These are phyloP conservation scores for Noctilio leporinus DNA, from an alignment of 2,113 vertebrate genomes.

Conservation along the genomic window DNA sequence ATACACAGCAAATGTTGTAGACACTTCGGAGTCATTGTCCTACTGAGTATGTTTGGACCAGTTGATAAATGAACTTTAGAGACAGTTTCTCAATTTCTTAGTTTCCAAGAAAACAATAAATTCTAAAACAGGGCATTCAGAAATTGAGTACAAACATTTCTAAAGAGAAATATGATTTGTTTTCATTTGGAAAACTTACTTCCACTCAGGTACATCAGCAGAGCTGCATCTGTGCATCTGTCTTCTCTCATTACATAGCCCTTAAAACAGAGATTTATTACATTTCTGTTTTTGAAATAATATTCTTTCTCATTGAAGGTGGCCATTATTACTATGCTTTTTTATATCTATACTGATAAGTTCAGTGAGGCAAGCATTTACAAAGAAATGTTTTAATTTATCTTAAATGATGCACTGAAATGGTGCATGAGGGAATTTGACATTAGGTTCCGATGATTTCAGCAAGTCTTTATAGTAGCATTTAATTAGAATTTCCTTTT, in stretches of 20 bases:
- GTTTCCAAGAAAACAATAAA: slow-evolving; percentile 57
- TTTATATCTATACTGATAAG: slow-evolving; percentile 77
- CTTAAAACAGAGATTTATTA: slow-evolving; percentile 79
- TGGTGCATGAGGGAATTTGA: slow-evolving; percentile 68
- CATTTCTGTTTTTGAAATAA: slow-evolving; percentile 77
- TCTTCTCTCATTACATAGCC: slow-evolving; percentile 55
- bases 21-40: slow-evolving; percentile 27
- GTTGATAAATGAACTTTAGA: slow-evolving; percentile 57
- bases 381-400: slow-evolving; percentile 76
- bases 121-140: slow-evolving; percentile 59
- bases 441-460: slow-evolving; percentile 60
- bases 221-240: slow-evolving; percentile 67
- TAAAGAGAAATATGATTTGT: slow-evolving; percentile 73
- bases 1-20: slow-evolving; percentile 14
- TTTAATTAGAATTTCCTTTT: slow-evolving; percentile 52
- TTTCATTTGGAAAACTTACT: slow-evolving; percentile 76
- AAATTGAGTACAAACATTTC: slow-evolving; percentile 64
- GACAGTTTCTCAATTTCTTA: slow-evolving; percentile 54
- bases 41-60: slow-evolving; percentile 25
- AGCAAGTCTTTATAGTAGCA: slow-evolving; percentile 65
- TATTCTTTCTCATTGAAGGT: slow-evolving; percentile 76
- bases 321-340: slow-evolving; percentile 70
- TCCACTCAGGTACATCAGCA: slow-evolving; percentile 66
- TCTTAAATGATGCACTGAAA: slow-evolving; percentile 73
- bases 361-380: slow-evolving; percentile 73